phyloP scores from a whole-genome alignment of 2,113 vertebrate genomes.

The Archilochus colubris region DNA sequence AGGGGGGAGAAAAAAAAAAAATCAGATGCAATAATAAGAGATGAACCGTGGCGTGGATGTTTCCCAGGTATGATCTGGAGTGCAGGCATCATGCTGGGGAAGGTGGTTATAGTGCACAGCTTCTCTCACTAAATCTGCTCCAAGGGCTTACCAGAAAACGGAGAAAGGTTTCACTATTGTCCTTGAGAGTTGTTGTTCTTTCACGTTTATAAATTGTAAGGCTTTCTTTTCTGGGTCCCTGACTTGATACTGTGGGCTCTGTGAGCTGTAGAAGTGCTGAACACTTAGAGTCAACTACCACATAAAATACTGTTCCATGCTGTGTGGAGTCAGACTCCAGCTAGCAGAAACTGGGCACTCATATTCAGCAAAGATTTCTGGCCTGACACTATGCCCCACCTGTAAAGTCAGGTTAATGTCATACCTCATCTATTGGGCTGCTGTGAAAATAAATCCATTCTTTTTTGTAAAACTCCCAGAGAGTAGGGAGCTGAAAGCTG shows the following conservation, averaged over 20 bases:
- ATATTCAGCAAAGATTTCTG: background rate
- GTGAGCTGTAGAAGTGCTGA: slow-evolving; percentile 34
- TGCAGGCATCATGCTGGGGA: background rate
- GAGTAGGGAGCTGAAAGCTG: background rate
- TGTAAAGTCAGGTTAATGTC: background rate
- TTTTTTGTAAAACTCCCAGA: background rate
- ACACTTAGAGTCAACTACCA: background rate
- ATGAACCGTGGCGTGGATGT: background rate
- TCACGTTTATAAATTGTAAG: slow-evolving; percentile 9
- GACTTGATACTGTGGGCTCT: background rate
- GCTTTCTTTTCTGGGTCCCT: slow-evolving; percentile 16
- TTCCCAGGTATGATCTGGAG: background rate
- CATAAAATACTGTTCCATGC: background rate
- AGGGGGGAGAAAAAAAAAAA: background rate
- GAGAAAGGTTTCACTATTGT: background rate
- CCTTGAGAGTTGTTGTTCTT: slow-evolving; percentile 8
- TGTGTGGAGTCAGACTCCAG: background rate
- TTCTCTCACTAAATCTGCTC: slow-evolving; percentile 10
- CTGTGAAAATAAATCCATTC: background rate
- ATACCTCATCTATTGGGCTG: background rate
- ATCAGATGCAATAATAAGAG: background rate
- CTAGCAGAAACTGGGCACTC: background rate
- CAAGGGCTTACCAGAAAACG: background rate
- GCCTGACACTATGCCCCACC: background rate
- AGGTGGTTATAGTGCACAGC: background rate